Base-by-base conservation (phyloP, 2,797 vertebrate genomes). In the Macroramphosus scolopax region DNA sequence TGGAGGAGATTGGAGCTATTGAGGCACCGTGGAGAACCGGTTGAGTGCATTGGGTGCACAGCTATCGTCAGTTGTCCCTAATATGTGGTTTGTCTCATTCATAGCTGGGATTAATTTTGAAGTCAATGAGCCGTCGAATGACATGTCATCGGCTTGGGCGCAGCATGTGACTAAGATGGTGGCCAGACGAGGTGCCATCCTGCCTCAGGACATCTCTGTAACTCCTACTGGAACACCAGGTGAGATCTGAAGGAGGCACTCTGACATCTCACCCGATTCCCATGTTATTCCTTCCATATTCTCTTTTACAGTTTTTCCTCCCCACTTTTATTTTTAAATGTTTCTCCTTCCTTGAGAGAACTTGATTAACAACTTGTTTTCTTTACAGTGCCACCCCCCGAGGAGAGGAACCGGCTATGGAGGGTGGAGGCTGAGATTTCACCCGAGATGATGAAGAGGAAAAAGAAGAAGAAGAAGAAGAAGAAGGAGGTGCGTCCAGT, bases 81-180 rank as follows among this genome's bases (percentile, higher is more conserved):
- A 18, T 33, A 37, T 51, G 14, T 60, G 42, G n/a, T 43, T 62
- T 54, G 10, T 53, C 2, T 56, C 52, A 54, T 47, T 62, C 30
- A 33, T 68, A 99, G 97, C 96, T 0, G 97, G 96, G 18, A 90
- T 99, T 51, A 94, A 94, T 7, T 97, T 98, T 10, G 94, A 98
- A 25, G 74, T 98, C 44, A 97, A 95, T 0, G 97, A 99, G 61
- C 93, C 94, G 0, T 98, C 97, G 0, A 92, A 91, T 0, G 96
- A 98, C 2, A 83, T 98, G 77, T 97, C 95, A 3, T 99, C 97
- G 0, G 94, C 96, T 0, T 98, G 97, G 97, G 95, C 94, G 0
- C 95, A 95, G 71, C 95, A 98, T 2, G 94, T 98, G 76, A 97
- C 93, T 40, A 99, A 98, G 83, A 99, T 99, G 92, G 97, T 99